Conservation (phyloP, 2,888 invertebrate genomes). For the Timema podura region DNA sequence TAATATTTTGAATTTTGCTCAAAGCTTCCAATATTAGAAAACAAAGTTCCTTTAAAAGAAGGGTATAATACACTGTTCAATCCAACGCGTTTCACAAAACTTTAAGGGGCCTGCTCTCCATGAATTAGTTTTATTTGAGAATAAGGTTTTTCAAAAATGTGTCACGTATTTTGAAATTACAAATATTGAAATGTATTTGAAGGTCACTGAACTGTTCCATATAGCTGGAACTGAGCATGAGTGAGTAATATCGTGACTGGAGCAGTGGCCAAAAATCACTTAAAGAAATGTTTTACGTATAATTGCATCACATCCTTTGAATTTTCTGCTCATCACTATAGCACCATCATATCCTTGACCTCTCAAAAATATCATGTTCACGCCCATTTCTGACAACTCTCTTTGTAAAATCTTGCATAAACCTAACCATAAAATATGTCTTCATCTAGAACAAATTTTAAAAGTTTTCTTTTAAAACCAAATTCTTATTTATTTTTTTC, state of each 20-base stretch:
- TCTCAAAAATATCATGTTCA: not conserved
- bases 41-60: not conserved
- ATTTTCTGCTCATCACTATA: not conserved
- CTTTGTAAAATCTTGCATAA: not conserved
- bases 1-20: not conserved
- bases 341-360: slow-evolving; percentile 4
- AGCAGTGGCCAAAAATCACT: not conserved
- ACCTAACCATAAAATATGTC: not conserved
- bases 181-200: not conserved
- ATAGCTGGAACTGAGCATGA: not conserved
- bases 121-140: not conserved
- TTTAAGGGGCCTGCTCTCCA: not conserved
- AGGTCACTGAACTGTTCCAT: not conserved
- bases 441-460: not conserved
- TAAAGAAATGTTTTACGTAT: not conserved
- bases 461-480: not conserved
- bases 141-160: not conserved
- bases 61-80: not conserved
- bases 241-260: not conserved
- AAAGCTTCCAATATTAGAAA: not conserved
- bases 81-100: not conserved
- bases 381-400: not conserved
- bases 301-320: not conserved
- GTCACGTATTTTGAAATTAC: not conserved
- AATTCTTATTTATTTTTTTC: not conserved